Conservation (phyloP, 2,113 vertebrate species). For the Xyliphius kryptos region DNA sequence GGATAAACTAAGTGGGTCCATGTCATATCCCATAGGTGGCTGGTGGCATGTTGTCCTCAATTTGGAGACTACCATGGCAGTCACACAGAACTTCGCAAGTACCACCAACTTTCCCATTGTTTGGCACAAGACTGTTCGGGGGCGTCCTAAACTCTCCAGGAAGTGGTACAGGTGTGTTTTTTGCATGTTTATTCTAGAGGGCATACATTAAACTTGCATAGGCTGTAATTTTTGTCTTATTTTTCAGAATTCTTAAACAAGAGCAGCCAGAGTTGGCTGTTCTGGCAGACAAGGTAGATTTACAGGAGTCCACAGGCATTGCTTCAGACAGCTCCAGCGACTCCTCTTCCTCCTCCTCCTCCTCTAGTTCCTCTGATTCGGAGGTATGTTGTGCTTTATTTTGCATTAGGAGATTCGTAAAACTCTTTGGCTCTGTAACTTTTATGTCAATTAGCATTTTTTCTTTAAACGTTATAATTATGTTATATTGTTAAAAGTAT, state of each 20-base stretch:
- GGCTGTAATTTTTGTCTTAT: not conserved
- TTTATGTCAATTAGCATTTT: too few species aligned
- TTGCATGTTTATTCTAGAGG: too few species aligned
- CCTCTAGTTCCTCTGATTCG: constrained; percentile 89
- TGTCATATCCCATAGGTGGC: too few species aligned
- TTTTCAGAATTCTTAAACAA: constrained; percentile 67
- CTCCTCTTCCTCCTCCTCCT: constrained; percentile 93
- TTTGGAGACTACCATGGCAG: constrained; percentile 86
- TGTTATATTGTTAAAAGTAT: too few species aligned
- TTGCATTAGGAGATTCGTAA: not conserved
- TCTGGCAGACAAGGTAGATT: constrained; percentile 87
- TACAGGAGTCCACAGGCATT: constrained; percentile 95
- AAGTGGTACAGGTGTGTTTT: constrained; percentile 99
- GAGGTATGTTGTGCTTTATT: constrained; percentile 63
- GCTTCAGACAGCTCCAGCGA: constrained; percentile 96
- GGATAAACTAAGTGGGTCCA: too few species aligned
- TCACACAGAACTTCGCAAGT: constrained; percentile 97
- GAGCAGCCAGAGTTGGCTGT: constrained; percentile 85
- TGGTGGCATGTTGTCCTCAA: constrained; percentile 99
- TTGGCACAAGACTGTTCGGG: constrained; percentile 98
- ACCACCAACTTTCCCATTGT: constrained; percentile 96
- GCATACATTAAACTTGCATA: not conserved
- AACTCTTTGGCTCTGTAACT: too few species aligned
- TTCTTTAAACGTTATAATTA: too few species aligned
- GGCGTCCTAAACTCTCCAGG: constrained; percentile 90